Base-by-base conservation (phyloP, 2,797 vertebrate species). In the Dallia pectoralis region DNA sequence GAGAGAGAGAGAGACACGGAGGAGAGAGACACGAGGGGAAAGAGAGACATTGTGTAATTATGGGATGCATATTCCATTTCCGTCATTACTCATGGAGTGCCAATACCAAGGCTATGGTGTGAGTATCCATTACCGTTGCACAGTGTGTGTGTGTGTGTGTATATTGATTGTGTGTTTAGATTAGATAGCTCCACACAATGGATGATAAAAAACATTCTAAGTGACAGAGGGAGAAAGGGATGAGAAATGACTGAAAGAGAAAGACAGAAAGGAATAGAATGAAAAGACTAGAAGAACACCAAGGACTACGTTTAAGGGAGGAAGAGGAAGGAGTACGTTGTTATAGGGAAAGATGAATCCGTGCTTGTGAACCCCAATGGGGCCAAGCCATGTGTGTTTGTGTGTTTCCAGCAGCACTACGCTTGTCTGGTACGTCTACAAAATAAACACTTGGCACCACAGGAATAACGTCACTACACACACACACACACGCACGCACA, bases 261-360 rank as follows among this genome's bases (percentile, higher is more conserved):
- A 11, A 44, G 12, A 44, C 6, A 44, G 6, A 44, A 44, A 8
- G 40, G 7, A 44, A n/a, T n/a, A n/a, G n/a, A n/a, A n/a, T n/a
- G n/a, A 44, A 44, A 44, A 77, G 72, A 77, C 74, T 80, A 72
- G 79, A 75, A 76, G 75, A 76, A 73, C 22, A 79, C 79, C 77
- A 79, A 84, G 79, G 29, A 67, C 75, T 77, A 79, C 81, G 79
- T 32, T 19, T 3, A 3, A 27, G 25, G 56, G 56, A 61, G 16
- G 9, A 61, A 25, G 53, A 25, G 53, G 53, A 25, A 56, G 53
- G 53, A 56, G 1, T 9, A 1, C 18, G 16, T 19, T 22, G 8
- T 5, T 5, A 27, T 7, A 11, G 56, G 25, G 56, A 12, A 61
- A 12, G 56, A 61, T 4, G 8, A 61, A 27, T 7, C n/a, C 4